phyloP scores from a whole-genome alignment of 2,113 vertebrate genomes.

The Triplophysa dalaica region DNA sequence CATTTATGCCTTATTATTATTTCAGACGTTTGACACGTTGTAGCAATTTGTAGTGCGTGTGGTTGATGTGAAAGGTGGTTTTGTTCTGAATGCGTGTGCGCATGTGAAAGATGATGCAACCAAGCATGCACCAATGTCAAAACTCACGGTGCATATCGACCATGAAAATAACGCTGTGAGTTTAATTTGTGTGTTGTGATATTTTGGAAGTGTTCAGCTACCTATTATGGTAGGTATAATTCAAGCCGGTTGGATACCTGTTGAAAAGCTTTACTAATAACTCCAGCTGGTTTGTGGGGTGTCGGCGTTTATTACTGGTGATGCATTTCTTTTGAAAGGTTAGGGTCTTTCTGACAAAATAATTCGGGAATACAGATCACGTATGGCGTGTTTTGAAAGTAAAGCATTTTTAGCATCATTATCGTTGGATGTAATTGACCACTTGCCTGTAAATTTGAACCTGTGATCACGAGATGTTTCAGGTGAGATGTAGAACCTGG shows the following conservation, averaged over 20 bases:
- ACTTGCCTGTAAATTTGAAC: conserved; percentile 47
- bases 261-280: conserved; percentile 76
- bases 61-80: conserved; percentile 23
- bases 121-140: conserved; percentile 40
- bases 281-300: conserved; percentile 68
- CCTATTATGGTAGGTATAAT: conserved; percentile 60
- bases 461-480: conserved; percentile 36
- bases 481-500: background rate
- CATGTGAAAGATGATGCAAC: conserved; percentile 34
- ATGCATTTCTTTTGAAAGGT: conserved; percentile 39
- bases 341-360: conserved; percentile 14
- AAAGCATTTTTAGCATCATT: no score
- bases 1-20: conserved; percentile 79
- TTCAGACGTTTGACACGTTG: conserved; percentile 73
- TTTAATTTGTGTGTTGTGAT: conserved; percentile 52
- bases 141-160: conserved; percentile 64
- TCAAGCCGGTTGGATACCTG: conserved; percentile 63
- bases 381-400: background rate
- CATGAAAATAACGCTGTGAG: conserved; percentile 65
- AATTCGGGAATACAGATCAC: conserved; percentile 1
- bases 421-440: conserved; percentile 33
- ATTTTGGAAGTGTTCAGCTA: conserved; percentile 60
- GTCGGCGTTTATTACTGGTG: conserved; percentile 30
- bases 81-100: conserved; percentile 12
- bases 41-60: conserved; percentile 63